A percentile compares a stretch with the other conserved stretches of the same genome.
These are phyloP conservation scores for Amniataba percoides DNA, from an alignment of 2,797 vertebrate species.

Conservation along the genomic window DNA sequence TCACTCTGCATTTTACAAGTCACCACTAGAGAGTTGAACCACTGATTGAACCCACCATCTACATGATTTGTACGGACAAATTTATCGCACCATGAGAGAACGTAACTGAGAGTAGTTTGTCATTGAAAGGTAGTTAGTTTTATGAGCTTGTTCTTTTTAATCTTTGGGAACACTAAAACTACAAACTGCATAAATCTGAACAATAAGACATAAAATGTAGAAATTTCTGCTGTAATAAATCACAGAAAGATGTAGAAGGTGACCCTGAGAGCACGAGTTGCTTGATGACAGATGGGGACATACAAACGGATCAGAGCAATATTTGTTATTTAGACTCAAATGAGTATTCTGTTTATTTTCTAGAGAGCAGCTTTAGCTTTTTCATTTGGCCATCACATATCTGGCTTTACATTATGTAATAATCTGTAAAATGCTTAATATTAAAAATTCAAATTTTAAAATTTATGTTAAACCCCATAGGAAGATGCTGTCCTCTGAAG, in stretches of 20 bases:
- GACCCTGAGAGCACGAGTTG: constrained; percentile 1
- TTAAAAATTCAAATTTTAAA: neutral
- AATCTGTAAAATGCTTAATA: neutral
- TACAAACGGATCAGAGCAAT: constrained; percentile 1
- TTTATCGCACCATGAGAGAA: constrained; percentile 41
- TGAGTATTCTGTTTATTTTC: neutral
- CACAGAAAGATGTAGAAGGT: constrained; percentile 13
- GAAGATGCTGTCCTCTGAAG: neutral
- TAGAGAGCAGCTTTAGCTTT: neutral
- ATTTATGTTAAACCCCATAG: neutral
- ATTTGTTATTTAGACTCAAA: neutral
- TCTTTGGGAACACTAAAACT: constrained; percentile 38
- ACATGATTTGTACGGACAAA: constrained; percentile 30
- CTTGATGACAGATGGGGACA: neutral
- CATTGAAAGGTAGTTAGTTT: constrained; percentile 35
- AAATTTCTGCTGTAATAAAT: constrained; percentile 28
- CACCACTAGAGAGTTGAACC: constrained; percentile 36
- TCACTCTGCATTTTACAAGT: constrained; percentile 50
- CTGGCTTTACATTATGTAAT: neutral
- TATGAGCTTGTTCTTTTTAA: constrained; percentile 31
- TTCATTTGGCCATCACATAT: neutral
- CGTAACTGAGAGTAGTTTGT: constrained; percentile 36
- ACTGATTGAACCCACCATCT: constrained; percentile 41
- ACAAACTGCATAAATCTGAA: constrained; percentile 29
- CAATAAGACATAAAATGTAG: constrained; percentile 22